phyloP scores from a whole-genome alignment of 2,113 vertebrate genomes.

The Rhea americana region DNA sequence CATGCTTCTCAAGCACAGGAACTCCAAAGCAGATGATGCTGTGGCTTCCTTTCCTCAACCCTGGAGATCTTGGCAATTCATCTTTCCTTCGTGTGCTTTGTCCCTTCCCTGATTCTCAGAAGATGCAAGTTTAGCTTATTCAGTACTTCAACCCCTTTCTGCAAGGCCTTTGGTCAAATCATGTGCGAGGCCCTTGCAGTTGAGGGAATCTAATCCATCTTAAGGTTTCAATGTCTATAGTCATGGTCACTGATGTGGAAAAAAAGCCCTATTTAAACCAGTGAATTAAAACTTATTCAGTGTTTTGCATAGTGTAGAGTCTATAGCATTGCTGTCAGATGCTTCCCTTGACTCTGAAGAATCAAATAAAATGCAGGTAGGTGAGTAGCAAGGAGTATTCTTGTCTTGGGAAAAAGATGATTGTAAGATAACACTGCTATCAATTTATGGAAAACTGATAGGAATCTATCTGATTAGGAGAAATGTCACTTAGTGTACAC shows the following conservation, averaged over 20 bases:
- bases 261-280: not conserved
- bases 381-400: not conserved
- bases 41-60: not conserved
- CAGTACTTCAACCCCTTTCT: not conserved
- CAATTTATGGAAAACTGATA: not conserved
- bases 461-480: not conserved
- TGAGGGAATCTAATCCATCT: not conserved
- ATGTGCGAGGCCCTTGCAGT: not conserved
- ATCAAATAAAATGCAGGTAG: not conserved
- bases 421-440: not conserved
- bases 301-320: rapidly evolving
- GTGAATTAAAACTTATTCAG: not conserved
- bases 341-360: not conserved
- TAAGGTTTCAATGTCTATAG: not conserved
- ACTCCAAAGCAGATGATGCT: not conserved
- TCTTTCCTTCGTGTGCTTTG: not conserved
- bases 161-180: not conserved
- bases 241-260: not conserved
- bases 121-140: not conserved
- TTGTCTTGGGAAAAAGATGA: not conserved
- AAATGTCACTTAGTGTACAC: rapidly evolving
- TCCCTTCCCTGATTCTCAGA: not conserved
- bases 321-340: not conserved
- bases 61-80: not conserved
- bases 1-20: not conserved